Base-by-base conservation (phyloP, 2,113 vertebrate genomes). In the Coturnix japonica region DNA sequence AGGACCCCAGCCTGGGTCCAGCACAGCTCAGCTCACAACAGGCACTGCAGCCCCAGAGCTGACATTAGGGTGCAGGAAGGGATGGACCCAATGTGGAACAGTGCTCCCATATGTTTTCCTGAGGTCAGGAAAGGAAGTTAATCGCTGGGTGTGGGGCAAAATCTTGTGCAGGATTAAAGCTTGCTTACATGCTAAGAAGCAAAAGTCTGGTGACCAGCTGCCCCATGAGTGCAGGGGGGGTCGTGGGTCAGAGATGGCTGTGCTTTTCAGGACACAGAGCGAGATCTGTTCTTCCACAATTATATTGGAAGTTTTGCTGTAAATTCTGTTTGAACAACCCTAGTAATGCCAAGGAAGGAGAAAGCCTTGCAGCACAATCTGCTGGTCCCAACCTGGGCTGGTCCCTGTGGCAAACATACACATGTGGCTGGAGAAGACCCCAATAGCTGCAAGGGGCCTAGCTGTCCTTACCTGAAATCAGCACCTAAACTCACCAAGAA, bases 131-230 rank as follows among this genome's bases (percentile, higher is more conserved):
- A 59, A 51, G 69, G 81, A 82, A 85, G 51, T 93, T 86, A 89
- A 91, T 89, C 10, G 0, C 63, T 87, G 89, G 74, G 84, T 1
- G 33, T 33, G 75, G 78, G 56, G 33, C 33, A 87, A 79, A 80
- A 64, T 89, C 72, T 89, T 51, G n/a, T 47, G 4, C 61, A 71
- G 71, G 91, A 94, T 94, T 93, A 93, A 82, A 87, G 54, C 49
- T 72, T 82, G 37, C 57, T 90, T 80, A 93, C 33, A 21, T 1
- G 41, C 56, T 89, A 82, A 93, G 84, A 73, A 91, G 66, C 26
- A 75, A 63, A 87, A 26, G 67, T 66, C 75, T 85, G 39, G 51
- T n/a, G 37, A 89, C 75, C 74, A 93, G 86, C 92, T 95, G 85
- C 64, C 67, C 66, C 3, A 1, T 2, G 25, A 61, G 81, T 3